Evolutionary conservation across 2,113 vertebrate species (phyloP), one percentile per base, ranked within the genome.

Genomic region (Ptychochromis oligacanthus): DNA sequence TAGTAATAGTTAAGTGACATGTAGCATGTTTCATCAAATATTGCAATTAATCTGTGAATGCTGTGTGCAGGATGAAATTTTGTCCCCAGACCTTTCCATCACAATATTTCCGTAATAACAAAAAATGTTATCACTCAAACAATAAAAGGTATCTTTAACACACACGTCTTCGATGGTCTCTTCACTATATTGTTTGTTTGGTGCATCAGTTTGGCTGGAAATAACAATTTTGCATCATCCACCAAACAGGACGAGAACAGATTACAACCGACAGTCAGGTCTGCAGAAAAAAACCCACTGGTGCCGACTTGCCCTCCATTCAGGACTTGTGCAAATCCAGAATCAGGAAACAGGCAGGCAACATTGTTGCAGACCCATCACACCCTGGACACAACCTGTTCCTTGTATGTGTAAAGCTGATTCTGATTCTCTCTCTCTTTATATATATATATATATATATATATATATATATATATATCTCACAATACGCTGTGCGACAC

Each of bases 71-170:
- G 38, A 85, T 72, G 72, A 76, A 61, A 70, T 78, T 13, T 40
- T 20, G 75, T 60, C 8, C 80, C 55, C 70, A 31, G 58, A 80
- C 54, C 2, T 70, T 81, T 75, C 40, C 52, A 40, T 20, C 62
- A 24, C 84, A 24, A 70, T 89, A 82, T 79, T 86, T 88, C 88
- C 78, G 10, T 17, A 58, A 59, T 56, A 40, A 62, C 1, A 60
- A 79, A 60, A 79, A 82, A 40, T 76, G 22, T 83, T 1, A 36
- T 86, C 13, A 84, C 36, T 60, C 1, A 76, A 67, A 88, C n/a
- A 90, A 88, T 91, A 77, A 88, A 87, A 65, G 57, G 0, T 36
- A 76, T 81, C 38, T 87, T 87, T 85, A 85, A 82, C 34, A 60
- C 22, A 76, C 7, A 28, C 20, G 46, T 55, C 72, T 78, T 11